These are phyloP conservation scores for Coregonus clupeaformis DNA, from an alignment of 2,113 vertebrate genomes.

Conservation along the genomic window DNA sequence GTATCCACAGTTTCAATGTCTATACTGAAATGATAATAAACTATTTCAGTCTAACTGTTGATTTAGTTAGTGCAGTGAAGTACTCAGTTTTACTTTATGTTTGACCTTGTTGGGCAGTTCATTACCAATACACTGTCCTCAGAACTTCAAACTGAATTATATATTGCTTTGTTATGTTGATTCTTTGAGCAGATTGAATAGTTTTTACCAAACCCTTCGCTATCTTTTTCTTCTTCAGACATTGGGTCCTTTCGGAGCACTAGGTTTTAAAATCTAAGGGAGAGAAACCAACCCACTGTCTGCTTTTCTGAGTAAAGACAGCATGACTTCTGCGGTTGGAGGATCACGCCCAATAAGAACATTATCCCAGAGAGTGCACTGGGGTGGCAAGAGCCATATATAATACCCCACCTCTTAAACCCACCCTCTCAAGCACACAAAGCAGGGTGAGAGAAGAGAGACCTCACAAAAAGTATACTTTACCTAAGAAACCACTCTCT, in stretches of 20 bases:
- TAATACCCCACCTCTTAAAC: conserved; percentile 75
- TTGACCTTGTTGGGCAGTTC: too few relatives aligned
- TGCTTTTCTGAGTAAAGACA: conserved; percentile 77
- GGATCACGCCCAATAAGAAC: conserved; percentile 80
- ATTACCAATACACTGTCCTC: too few relatives aligned
- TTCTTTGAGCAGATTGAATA: not conserved
- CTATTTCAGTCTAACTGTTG: not conserved
- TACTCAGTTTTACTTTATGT: too few relatives aligned
- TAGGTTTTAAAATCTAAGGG: conserved; percentile 47
- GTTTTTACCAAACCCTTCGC: not conserved
- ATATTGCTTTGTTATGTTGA: too few relatives aligned
- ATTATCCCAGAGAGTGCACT: conserved; percentile 79
- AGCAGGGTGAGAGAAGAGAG: conserved; percentile 55
- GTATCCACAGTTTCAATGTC: not conserved
- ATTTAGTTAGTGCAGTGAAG: not conserved
- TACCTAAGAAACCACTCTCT: conserved; percentile 54
- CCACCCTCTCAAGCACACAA: conserved; percentile 59
- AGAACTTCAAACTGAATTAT: too few relatives aligned
- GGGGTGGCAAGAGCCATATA: conserved; percentile 75
- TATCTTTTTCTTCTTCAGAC: conserved; percentile 19
- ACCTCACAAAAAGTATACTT: conserved; percentile 30
- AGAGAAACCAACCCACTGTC: conserved; percentile 52
- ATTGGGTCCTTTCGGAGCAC: conserved; percentile 37
- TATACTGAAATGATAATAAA: not conserved
- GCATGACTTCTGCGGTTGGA: conserved; percentile 77